Percentiles rank a stretch among this genome's conserved stretches.
These are phyloP conservation scores for Xenotilapia caudafasciata DNA, from an alignment of 2,113 vertebrate genomes.

Conservation along the genomic window DNA sequence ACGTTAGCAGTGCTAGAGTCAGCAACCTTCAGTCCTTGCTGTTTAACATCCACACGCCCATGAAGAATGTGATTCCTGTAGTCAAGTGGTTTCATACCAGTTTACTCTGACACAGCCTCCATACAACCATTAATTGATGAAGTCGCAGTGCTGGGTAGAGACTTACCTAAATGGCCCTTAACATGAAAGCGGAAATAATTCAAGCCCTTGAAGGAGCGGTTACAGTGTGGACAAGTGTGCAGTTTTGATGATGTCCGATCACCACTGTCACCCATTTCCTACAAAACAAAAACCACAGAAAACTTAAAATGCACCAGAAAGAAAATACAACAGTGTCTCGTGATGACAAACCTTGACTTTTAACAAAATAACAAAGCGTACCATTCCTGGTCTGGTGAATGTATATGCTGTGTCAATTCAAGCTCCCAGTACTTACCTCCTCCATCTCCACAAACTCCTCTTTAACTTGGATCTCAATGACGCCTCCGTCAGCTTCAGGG, in stretches of 20 bases:
- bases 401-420: not conserved
- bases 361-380: not conserved
- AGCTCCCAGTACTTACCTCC: constrained; percentile 34
- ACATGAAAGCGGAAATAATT: constrained; percentile 84
- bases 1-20: not conserved
- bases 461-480: constrained; percentile 72
- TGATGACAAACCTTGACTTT: not conserved
- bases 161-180: constrained; percentile 84
- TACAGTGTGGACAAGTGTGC: constrained; percentile 85
- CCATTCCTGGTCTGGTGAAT: not conserved
- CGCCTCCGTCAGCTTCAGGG: constrained; percentile 30
- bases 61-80: not conserved
- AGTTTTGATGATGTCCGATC: constrained; percentile 48
- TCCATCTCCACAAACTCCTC: constrained; percentile 74
- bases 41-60: not conserved
- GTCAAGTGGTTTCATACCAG: not conserved
- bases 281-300: not conserved
- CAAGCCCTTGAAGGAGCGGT: constrained; percentile 78
- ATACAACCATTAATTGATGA: not conserved
- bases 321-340: not conserved
- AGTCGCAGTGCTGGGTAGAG: not conserved
- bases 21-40: not conserved
- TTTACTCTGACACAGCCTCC: not conserved
- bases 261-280: constrained; percentile 56
- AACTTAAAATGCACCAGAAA: not conserved